These are phyloP conservation scores for Drosophila tristis DNA, from an alignment of 1,140 invertebrate species.

Conservation along the genomic window DNA sequence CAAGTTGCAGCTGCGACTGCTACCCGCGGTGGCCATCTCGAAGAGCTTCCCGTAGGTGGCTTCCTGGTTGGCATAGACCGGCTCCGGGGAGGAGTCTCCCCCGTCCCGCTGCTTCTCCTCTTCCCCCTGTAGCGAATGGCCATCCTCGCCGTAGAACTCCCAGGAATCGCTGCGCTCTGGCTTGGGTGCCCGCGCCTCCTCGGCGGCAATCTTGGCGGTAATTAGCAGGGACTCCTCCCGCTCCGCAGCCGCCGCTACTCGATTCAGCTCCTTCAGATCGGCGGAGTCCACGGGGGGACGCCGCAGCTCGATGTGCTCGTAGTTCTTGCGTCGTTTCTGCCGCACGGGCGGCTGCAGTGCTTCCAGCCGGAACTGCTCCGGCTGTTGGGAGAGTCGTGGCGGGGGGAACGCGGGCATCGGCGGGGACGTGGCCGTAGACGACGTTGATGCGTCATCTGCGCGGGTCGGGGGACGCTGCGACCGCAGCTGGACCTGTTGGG, in stretches of 20 bases:
- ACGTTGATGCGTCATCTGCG: constrained; percentile 19
- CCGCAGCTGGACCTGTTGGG: constrained; percentile 55
- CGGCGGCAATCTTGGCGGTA: constrained; percentile 51
- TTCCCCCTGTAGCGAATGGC: constrained; percentile 3
- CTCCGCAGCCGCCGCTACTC: constrained; percentile 40
- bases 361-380: constrained; percentile 40
- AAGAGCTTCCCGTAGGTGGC: constrained; percentile 77
- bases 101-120: not conserved
- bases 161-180: constrained; percentile 80
- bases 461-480: constrained; percentile 34
- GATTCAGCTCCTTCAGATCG: constrained; percentile 66
- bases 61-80: constrained; percentile 80
- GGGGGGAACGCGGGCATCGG: constrained; percentile 77
- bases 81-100: constrained; percentile 59
- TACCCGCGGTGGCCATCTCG: constrained; percentile 70
- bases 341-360: constrained; percentile 49
- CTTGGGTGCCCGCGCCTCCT: constrained; percentile 59
- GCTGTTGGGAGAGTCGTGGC: constrained; percentile 64
- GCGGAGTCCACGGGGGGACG: constrained; percentile 66
- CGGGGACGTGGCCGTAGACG: constrained; percentile 31
- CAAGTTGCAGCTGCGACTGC: constrained; percentile 40
- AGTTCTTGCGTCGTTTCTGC: constrained; percentile 72
- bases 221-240: constrained; percentile 66
- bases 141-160: constrained; percentile 66
- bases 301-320: constrained; percentile 72